A percentile compares a stretch with the other conserved stretches of the same genome.
Conservation (phyloP, 2,888 invertebrate species). For the Latrodectus hesperus region DNA sequence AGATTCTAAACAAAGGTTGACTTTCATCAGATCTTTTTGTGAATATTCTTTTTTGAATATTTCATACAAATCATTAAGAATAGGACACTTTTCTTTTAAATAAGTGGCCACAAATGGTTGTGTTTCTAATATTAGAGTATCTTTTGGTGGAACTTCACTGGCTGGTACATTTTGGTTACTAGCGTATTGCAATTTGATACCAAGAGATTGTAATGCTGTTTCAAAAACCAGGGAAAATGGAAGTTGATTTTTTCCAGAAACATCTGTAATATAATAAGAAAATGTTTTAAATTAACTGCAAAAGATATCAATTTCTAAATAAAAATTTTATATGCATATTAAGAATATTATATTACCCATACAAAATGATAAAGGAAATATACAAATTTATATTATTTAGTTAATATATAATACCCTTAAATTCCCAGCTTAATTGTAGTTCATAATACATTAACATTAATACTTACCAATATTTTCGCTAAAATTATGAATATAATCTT, state of each 20-base stretch:
- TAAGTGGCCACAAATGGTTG: conserved; percentile 41
- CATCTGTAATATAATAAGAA: conserved; percentile 32
- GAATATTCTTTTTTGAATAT: conserved; percentile 24
- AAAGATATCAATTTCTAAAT: too few relatives aligned
- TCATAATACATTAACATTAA: not conserved
- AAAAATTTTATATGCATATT: too few relatives aligned
- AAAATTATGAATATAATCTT: conserved; percentile 14
- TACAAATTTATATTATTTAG: too few relatives aligned
- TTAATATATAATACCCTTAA: too few relatives aligned
- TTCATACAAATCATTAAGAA: conserved; percentile 57
- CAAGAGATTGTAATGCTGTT: not conserved
- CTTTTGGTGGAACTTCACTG: not conserved
- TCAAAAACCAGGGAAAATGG: conserved; percentile 44
- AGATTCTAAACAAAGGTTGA: conserved; percentile 25
- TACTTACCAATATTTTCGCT: conserved; percentile 61
- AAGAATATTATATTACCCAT: too few relatives aligned
- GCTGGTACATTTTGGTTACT: not conserved
- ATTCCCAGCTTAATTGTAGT: too few relatives aligned
- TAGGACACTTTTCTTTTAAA: conserved; percentile 53
- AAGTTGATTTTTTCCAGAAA: conserved; percentile 44
- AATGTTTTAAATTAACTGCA: not conserved
- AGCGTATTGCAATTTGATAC: conserved; percentile 39
- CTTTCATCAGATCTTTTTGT: not conserved
- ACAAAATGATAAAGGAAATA: too few relatives aligned
- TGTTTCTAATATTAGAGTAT: conserved; percentile 16